Evolutionary conservation across 2,888 invertebrate species (phyloP).

Genomic region (Julus scanicus): DNA sequence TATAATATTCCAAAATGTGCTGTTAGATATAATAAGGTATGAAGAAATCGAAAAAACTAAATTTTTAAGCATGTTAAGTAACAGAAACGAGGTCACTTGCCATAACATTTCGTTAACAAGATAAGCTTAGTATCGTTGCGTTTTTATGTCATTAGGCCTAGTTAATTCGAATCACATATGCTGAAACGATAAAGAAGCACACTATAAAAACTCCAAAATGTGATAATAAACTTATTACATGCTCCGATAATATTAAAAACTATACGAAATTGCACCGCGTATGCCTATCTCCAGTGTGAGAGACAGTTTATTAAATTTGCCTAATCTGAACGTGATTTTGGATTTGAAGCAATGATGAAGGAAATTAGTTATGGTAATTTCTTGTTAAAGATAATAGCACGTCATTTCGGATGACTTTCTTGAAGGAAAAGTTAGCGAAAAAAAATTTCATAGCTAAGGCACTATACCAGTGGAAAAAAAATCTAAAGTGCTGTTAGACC

Average conservation of each 20-base stretch:
- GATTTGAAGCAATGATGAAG: conserved; percentile 1
- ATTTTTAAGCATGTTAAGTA: background rate
- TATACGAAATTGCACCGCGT: background rate
- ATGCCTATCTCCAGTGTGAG: background rate
- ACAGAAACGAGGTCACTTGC: background rate
- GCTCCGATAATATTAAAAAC: conserved; percentile 6
- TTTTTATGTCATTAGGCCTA: background rate
- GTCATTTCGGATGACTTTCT: background rate
- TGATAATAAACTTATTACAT: conserved; percentile 9
- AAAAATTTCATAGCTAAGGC: background rate
- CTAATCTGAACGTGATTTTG: conserved; percentile 36
- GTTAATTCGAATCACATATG: background rate
- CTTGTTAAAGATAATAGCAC: background rate
- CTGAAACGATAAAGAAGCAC: background rate
- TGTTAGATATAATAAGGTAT: too few species aligned
- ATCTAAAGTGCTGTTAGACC: background rate
- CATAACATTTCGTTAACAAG: background rate
- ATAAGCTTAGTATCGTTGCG: background rate
- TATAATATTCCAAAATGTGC: too few species aligned
- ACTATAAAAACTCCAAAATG: background rate
- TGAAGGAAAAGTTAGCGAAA: background rate
- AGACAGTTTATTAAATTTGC: conserved; percentile 36
- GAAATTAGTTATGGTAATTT: conserved; percentile 39
- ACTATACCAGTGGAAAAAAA: background rate
- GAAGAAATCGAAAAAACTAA: too few species aligned